These are phyloP conservation scores for Schlechtendalia chinensis DNA, from an alignment of 1,140 invertebrate genomes.

Conservation along the genomic window DNA sequence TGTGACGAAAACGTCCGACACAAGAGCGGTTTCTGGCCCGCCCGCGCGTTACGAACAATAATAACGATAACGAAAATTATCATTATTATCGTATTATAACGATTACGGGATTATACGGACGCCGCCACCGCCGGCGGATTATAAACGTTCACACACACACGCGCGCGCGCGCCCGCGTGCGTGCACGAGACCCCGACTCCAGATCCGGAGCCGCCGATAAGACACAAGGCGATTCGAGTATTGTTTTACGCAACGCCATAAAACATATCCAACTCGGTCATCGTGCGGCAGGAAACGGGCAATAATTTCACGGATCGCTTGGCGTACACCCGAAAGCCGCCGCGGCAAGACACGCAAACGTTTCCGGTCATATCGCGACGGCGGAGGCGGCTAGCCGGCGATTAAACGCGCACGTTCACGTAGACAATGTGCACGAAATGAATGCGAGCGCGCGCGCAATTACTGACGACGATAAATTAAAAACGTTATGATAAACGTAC, in stretches of 20 bases:
- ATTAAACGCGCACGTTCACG: background rate
- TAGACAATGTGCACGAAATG: background rate
- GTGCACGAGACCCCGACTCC: background rate
- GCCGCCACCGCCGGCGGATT: background rate
- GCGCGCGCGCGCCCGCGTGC: background rate
- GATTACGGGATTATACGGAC: too few species aligned
- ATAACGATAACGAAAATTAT: too few species aligned
- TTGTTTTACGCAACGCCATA: background rate
- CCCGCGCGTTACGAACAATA: background rate
- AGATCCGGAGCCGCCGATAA: conserved; percentile 10
- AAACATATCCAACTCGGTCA: background rate
- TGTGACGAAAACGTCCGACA: too few species aligned
- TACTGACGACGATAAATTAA: conserved; percentile 37
- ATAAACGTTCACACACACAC: background rate
- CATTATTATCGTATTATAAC: background rate
- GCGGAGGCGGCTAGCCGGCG: background rate
- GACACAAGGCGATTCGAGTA: conserved; percentile 12
- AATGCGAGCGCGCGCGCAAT: background rate
- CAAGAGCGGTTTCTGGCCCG: too few species aligned
- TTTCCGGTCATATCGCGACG: conserved; percentile 46
- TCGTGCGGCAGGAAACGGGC: conserved; percentile 40
- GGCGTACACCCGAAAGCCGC: conserved; percentile 6
- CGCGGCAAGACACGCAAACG: conserved; percentile 45
- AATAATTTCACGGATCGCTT: conserved; percentile 48
- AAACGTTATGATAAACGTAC: conserved; percentile 31